Evolutionary conservation across 2,888 invertebrate species (phyloP).

Genomic region (Tetrapedia diversipes): DNA sequence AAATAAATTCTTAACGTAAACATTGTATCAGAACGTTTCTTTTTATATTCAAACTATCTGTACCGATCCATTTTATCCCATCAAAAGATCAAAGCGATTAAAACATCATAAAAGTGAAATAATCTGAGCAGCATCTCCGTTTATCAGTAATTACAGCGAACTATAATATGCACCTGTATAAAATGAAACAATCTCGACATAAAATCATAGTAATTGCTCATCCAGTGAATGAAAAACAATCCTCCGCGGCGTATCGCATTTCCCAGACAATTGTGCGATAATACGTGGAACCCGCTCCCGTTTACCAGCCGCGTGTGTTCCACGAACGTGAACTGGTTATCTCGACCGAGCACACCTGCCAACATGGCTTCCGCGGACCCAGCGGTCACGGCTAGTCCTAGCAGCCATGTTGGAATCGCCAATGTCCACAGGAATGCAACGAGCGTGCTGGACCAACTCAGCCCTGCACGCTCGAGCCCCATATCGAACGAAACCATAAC

Average conservation of each 20-base stretch:
- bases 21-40: not conserved
- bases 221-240: no score
- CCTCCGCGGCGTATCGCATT: slow-evolving; percentile 10
- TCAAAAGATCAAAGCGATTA: no score
- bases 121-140: no score
- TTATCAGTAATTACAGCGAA: not conserved
- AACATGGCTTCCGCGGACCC: slow-evolving; percentile 83
- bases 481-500: not conserved
- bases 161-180: no score
- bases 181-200: not conserved
- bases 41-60: no score
- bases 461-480: not conserved
- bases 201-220: not conserved
- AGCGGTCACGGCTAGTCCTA: slow-evolving; percentile 80
- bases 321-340: slow-evolving; percentile 71
- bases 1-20: no score
- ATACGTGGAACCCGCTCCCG: slow-evolving; percentile 50
- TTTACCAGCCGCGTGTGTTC: slow-evolving; percentile 62
- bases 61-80: not conserved
- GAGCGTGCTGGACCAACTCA: slow-evolving; percentile 31
- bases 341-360: slow-evolving; percentile 80
- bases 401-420: slow-evolving; percentile 81
- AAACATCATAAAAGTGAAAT: not conserved
- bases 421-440: slow-evolving; percentile 72
- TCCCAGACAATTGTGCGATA: slow-evolving; percentile 23